A percentile compares a stretch with the other conserved stretches of the same genome.
Evolutionary conservation across 2,888 invertebrate genomes (phyloP).

Genomic region (Stenolophus ochropezus): DNA sequence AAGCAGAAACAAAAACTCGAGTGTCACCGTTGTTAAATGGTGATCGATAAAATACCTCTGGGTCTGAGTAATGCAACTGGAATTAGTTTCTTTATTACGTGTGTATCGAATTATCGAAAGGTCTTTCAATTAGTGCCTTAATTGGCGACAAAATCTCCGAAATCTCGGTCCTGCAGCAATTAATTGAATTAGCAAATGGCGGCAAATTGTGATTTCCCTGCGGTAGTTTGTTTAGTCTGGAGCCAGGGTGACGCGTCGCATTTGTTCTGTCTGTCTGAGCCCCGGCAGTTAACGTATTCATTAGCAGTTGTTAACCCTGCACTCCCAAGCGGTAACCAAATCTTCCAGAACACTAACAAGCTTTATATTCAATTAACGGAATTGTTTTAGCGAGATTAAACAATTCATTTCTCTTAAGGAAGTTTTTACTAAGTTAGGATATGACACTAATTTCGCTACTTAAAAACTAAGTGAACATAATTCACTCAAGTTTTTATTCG

Average conservation of each 20-base stretch:
- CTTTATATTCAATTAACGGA: slow-evolving; percentile 23
- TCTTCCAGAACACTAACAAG: slow-evolving; percentile 15
- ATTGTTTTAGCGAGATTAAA: slow-evolving; percentile 8
- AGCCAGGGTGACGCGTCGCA: slow-evolving; percentile 44
- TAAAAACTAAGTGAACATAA: not conserved
- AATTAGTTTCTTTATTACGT: no score
- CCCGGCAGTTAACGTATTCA: slow-evolving; percentile 50
- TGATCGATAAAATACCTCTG: no score
- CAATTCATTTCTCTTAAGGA: not conserved
- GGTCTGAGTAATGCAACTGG: no score
- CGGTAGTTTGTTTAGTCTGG: slow-evolving; percentile 31
- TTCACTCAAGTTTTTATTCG: not conserved
- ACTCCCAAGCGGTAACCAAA: slow-evolving; percentile 27
- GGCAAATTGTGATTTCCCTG: slow-evolving; percentile 36
- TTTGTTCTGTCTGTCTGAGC: slow-evolving; percentile 42
- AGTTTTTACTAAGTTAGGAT: not conserved
- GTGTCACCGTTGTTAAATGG: no score
- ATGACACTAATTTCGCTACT: not conserved
- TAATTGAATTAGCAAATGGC: slow-evolving; percentile 8
- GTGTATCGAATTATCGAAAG: no score
- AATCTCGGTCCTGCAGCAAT: slow-evolving; percentile 1
- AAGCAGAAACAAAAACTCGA: no score
- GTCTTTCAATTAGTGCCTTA: not conserved
- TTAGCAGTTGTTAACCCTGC: slow-evolving; percentile 40
- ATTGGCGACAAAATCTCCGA: not conserved